phyloP scores from a whole-genome alignment of 37 sponge, comb jelly and placozoan genomes.

The Spongia lamella region DNA sequence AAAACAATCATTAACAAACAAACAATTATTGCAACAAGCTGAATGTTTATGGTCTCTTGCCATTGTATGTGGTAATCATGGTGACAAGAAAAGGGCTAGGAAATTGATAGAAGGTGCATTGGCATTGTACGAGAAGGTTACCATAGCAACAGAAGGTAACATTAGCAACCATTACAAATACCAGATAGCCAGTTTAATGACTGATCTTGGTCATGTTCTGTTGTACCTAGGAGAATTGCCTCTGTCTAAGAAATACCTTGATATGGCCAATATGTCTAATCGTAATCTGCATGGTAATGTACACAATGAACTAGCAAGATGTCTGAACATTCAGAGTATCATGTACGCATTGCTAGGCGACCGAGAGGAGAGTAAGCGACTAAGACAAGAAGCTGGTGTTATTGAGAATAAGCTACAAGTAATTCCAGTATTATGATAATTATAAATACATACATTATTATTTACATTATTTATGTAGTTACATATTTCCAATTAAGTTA shows the following conservation, averaged over 20 bases:
- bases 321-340: slow-evolving; percentile 46
- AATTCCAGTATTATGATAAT: not conserved
- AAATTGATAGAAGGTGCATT: slow-evolving; percentile 61
- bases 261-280: slow-evolving; percentile 31
- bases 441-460: too few species aligned
- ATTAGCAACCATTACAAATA: slow-evolving; percentile 29
- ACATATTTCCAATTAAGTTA: too few species aligned
- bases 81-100: slow-evolving; percentile 38
- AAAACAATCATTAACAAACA: not conserved
- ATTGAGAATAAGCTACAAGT: not conserved
- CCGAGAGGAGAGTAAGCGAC: slow-evolving; percentile 36
- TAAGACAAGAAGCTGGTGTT: slow-evolving; percentile 40
- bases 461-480: too few species aligned
- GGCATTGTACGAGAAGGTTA: slow-evolving; percentile 49
- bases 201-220: slow-evolving; percentile 70
- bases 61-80: slow-evolving; percentile 36
- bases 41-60: slow-evolving; percentile 52
- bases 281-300: slow-evolving; percentile 40
- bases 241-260: slow-evolving; percentile 67
- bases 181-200: slow-evolving; percentile 55
- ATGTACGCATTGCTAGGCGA: slow-evolving; percentile 61
- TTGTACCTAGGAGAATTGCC: slow-evolving; percentile 51
- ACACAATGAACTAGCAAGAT: slow-evolving; percentile 56
- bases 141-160: slow-evolving; percentile 21
- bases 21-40: slow-evolving; percentile 25